Conservation (phyloP, 2,888 invertebrate genomes). For the Stenolophus ochropezus region DNA sequence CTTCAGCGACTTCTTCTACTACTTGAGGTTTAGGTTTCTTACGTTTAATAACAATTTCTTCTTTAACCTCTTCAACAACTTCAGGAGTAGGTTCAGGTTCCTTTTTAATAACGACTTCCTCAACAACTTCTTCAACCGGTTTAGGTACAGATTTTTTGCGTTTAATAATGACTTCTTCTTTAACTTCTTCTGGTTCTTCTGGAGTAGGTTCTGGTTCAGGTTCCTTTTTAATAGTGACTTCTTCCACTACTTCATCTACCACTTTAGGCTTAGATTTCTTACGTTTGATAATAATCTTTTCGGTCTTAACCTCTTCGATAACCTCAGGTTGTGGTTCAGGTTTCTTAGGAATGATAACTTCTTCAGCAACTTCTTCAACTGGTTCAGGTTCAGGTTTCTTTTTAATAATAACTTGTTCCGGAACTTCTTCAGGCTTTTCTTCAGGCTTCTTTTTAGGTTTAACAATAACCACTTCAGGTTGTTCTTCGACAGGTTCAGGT, state of each 20-base stretch:
- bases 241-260: constrained; percentile 71
- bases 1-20: constrained; percentile 61
- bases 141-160: constrained; percentile 61
- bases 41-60: constrained; percentile 66
- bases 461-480: constrained; percentile 61
- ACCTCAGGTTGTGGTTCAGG: constrained; percentile 77
- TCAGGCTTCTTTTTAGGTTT: constrained; percentile 67
- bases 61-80: constrained; percentile 65
- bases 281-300: constrained; percentile 68
- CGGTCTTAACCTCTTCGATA: constrained; percentile 74
- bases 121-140: constrained; percentile 64
- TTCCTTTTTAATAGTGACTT: constrained; percentile 71
- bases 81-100: neutral
- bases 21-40: constrained; percentile 68
- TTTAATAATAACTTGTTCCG: constrained; percentile 60
- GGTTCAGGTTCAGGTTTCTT: constrained; percentile 66
- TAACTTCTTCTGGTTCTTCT: constrained; percentile 68
- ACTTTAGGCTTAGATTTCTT: constrained; percentile 65
- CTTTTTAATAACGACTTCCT: constrained; percentile 66
- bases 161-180: constrained; percentile 67
- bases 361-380: constrained; percentile 72
- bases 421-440: constrained; percentile 65
- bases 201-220: too few relatives aligned
- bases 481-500: constrained; percentile 59
- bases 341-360: constrained; percentile 71